Conservation (phyloP, 2,888 invertebrate genomes). For the Gibbula magus region DNA sequence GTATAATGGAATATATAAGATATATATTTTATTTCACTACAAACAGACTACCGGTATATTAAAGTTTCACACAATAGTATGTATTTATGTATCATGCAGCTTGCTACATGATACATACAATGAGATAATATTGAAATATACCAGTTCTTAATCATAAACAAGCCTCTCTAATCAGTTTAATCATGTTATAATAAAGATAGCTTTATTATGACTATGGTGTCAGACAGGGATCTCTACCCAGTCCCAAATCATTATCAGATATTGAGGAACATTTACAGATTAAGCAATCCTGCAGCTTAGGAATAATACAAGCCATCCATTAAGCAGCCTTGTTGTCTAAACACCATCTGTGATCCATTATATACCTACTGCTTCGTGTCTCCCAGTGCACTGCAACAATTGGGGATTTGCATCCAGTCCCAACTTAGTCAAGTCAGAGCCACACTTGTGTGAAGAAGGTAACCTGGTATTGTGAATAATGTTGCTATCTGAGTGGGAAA, state of each 20-base stretch:
- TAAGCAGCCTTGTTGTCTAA: conserved; percentile 14
- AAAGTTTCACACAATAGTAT: too few relatives aligned
- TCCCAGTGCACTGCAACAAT: not conserved
- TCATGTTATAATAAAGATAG: too few relatives aligned
- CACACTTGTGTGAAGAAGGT: not conserved
- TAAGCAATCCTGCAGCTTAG: not conserved
- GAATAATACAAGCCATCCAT: not conserved
- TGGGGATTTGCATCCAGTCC: not conserved
- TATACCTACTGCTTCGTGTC: not conserved
- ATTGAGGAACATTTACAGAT: not conserved
- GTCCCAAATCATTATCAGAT: not conserved
- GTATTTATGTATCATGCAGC: too few relatives aligned
- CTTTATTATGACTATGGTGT: too few relatives aligned
- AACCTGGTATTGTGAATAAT: not conserved
- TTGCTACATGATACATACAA: too few relatives aligned
- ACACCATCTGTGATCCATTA: conserved; percentile 5
- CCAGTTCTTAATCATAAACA: too few relatives aligned
- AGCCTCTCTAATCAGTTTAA: too few relatives aligned
- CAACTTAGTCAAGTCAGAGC: not conserved
- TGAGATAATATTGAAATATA: too few relatives aligned
- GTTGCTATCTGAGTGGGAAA: not conserved
- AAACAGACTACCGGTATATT: too few relatives aligned
- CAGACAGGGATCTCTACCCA: not conserved
- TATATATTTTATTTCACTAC: too few relatives aligned
- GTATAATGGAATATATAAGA: too few relatives aligned